phyloP scores from a whole-genome alignment of 2,888 invertebrate genomes.

The Latrodectus elegans region DNA sequence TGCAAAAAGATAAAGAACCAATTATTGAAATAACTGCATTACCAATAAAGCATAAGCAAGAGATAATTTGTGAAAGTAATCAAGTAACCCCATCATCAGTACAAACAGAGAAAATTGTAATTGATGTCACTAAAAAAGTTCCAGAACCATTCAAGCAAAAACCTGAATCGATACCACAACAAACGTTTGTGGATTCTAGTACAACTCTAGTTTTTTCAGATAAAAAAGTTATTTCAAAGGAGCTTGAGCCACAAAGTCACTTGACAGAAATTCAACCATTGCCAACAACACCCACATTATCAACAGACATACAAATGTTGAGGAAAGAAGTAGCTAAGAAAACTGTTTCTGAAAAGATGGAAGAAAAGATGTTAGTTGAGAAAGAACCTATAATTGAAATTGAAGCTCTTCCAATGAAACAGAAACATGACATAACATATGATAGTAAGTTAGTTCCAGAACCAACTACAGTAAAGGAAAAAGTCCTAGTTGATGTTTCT shows the following conservation, averaged over 20 bases:
- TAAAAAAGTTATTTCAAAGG: neutral
- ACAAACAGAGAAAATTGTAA: conserved; percentile 11
- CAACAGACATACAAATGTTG: conserved; percentile 72
- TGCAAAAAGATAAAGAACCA: conserved; percentile 76
- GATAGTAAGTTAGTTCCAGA: conserved; percentile 62
- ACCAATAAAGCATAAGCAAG: conserved; percentile 30
- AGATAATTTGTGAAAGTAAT: conserved; percentile 44
- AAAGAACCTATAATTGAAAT: conserved; percentile 61
- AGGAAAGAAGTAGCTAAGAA: conserved; percentile 53
- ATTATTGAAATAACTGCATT: conserved; percentile 71
- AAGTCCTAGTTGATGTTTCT: conserved; percentile 18
- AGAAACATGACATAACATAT: conserved; percentile 51
- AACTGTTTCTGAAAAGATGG: conserved; percentile 64
- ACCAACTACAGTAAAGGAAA: conserved; percentile 42
- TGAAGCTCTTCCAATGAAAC: conserved; percentile 48
- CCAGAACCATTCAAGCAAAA: conserved; percentile 22
- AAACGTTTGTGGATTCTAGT: neutral
- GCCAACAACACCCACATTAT: conserved; percentile 73
- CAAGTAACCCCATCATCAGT: conserved; percentile 49
- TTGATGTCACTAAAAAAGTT: neutral
- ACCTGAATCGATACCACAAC: neutral
- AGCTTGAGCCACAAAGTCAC: neutral
- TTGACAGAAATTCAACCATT: neutral
- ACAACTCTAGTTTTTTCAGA: neutral
- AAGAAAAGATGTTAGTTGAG: conserved; percentile 34